Evolutionary conservation across 1,140 invertebrate genomes (phyloP).

Genomic region (Bombus breviceps): DNA sequence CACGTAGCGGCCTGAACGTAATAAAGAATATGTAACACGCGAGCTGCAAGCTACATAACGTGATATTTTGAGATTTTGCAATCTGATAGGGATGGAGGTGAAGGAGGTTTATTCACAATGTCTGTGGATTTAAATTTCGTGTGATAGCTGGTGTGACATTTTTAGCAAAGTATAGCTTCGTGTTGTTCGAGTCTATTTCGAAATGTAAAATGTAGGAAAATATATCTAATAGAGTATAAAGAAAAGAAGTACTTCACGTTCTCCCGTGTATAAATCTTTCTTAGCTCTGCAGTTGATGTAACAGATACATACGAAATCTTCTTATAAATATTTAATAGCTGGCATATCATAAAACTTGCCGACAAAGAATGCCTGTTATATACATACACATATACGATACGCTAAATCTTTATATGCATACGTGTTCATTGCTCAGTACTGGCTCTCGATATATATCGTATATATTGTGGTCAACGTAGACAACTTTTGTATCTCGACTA

Average conservation of each 20-base stretch:
- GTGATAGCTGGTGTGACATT: not conserved
- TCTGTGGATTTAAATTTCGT: not conserved
- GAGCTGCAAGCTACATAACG: not conserved
- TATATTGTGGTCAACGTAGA: not conserved
- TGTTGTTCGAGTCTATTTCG: not conserved
- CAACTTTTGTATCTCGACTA: not conserved
- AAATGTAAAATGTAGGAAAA: not conserved
- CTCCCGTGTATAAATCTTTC: not conserved
- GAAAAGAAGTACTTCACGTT: not conserved
- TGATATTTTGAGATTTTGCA: not conserved
- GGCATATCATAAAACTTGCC: not conserved
- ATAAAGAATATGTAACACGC: not conserved
- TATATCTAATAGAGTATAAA: not conserved
- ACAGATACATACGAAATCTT: not conserved
- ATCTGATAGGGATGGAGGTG: not conserved
- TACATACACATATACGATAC: not conserved
- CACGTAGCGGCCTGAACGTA: not conserved
- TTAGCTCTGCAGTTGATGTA: not conserved
- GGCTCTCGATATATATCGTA: no score
- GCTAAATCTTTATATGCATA: not conserved
- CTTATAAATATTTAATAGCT: conserved; percentile 3
- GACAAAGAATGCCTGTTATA: not conserved
- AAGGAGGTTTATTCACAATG: not conserved
- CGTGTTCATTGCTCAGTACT: not conserved
- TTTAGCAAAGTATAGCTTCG: not conserved